phyloP scores from a whole-genome alignment of 2,113 vertebrate genomes.

The Pavo muticus region DNA sequence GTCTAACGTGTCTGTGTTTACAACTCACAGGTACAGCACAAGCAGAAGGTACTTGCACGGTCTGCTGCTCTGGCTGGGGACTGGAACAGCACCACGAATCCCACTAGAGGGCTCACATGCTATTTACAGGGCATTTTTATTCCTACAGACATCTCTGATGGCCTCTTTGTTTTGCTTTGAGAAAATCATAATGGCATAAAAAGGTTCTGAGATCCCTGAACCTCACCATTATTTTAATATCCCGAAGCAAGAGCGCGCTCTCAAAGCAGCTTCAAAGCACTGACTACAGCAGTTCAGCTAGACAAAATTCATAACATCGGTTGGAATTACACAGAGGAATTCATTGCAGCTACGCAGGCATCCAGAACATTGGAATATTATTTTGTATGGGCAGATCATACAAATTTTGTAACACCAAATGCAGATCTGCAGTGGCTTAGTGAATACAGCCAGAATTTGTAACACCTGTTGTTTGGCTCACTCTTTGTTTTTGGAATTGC shows the following conservation, averaged over 20 bases:
- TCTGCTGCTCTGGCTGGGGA: not conserved
- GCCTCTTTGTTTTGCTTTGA: not conserved
- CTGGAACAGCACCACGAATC: not conserved
- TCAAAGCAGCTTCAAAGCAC: not conserved
- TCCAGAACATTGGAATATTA: not conserved
- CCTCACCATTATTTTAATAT: not conserved
- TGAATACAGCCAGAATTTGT: not conserved
- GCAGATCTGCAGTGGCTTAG: not conserved
- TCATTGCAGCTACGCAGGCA: not conserved
- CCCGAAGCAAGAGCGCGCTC: not conserved
- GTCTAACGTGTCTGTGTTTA: not conserved
- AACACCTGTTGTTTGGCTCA: not conserved
- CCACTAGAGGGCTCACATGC: conserved; percentile 59
- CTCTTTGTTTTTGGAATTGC: not conserved
- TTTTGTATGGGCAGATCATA: not conserved
- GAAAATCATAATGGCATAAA: not conserved
- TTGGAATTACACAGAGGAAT: not conserved
- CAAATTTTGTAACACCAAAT: not conserved
- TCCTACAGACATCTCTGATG: accelerated
- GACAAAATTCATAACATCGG: accelerated
- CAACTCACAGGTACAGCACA: not conserved
- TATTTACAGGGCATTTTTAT: not conserved
- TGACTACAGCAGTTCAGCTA: not conserved
- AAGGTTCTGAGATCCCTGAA: not conserved
- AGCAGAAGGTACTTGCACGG: not conserved